Base-by-base conservation (phyloP, 2,888 invertebrate genomes). In the Xanthostigma xanthostigma region DNA sequence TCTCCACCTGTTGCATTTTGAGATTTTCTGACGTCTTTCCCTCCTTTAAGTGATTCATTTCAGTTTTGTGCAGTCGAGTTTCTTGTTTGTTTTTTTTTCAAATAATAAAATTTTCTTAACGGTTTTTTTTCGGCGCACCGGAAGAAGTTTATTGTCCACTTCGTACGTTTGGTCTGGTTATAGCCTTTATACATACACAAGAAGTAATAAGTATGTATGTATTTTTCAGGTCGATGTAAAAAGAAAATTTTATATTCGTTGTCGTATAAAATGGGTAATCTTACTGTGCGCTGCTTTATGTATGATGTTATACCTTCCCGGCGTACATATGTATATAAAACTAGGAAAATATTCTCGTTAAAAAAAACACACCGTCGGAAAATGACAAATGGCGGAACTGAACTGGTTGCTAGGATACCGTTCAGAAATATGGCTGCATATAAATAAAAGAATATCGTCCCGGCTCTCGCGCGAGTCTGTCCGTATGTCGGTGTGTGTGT, bases 351-450 rank as follows among this genome's bases (percentile, higher is more conserved):
- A 60, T 62, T 60, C 58, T 57, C 55, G 53, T 27, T 40, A 46
- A 56, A 62, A 63, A 62, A 60, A 58, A 59, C 54, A 44, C 46
- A 49, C 58, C 58, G 58, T 57, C 58, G 59, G 59, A 62, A 61
- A 63, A 63, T 62, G 63, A 63, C 62, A 63, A 62, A 62, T 63
- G 62, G 63, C 62, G 59, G 61, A 60, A 58, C 60, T 56, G 59
- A 58, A 59, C 57, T 57, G 58, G 62, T 63, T 60, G 62, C 62
- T 62, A 61, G 60, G 63, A 51, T 56, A 60, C 62, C 56, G 51
- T 54, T 56, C 54, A 55, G 61, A 63, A 62, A 61, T 63, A 63
- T 63, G 63, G 63, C 63, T 62, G 62, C 59, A 62, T 63, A 62
- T 62, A 63, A 62, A 63, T 63, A 62, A 61, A 62, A 62, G 61